Evolutionary conservation across 1,140 invertebrate genomes (phyloP), one percentile per base, ranked within the genome.

Genomic region (Cephus cinctus): DNA sequence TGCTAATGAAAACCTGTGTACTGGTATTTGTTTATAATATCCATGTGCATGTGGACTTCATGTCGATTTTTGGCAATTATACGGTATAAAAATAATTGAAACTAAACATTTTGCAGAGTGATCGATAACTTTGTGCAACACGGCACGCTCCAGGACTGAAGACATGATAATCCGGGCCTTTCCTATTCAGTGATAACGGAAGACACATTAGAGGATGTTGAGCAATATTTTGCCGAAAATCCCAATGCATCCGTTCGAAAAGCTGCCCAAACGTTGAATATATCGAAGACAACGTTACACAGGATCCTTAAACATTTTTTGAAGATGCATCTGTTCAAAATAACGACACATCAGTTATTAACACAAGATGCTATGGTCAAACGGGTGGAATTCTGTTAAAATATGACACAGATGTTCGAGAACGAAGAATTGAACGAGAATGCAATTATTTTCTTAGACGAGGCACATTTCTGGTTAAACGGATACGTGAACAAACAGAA

Each of bases 401-500:
- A 3, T 27, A 27, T 27, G 8, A 27, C 25, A 27, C 6, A 23
- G 18, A 25, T 43, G 18, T 27, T 43, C 12, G 22, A 43, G 16
- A 31, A 25, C 2, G 2, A 31, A 9, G 9, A 27, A n/a, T 9
- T 11, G 11, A 22, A 47, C 18, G 19, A 19, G n/a, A 0, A 47
- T 23, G 16, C 27, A 46, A 57, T 59, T 41, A 21, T 61, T 22
- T 59, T 60, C 35, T 47, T 36, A 19, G 52, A 61, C 47, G 58
- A 63, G 25, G 57, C 55, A 5, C 55, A 62, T 41, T 58, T 63
- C 46, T 52, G 41, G 46, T 22, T 60, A 1, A 50, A 55, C 40
- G 55, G 55, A 18, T 55, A 38, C 31, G 60, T 55, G 3, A 60
- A 57, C 36, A 61, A 59, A 41, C 50, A 61, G 52, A 57, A 51